Evolutionary conservation across 2,113 vertebrate species (phyloP).

Genomic region (Phyllostomus discolor): DNA sequence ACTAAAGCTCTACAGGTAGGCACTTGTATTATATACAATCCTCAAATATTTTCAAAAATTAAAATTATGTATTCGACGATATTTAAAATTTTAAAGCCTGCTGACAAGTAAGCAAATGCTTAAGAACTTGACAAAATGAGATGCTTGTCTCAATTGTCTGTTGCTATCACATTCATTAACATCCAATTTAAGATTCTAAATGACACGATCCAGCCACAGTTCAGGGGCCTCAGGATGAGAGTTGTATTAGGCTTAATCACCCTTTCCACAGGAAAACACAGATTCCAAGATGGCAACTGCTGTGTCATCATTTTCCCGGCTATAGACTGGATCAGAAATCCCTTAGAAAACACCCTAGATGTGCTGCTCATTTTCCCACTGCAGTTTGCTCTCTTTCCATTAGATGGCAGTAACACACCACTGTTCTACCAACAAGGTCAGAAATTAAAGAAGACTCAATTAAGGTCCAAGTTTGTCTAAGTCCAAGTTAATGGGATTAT

Average conservation of each 20-base stretch:
- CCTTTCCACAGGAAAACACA: background rate
- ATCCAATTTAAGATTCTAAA: background rate
- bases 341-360: background rate
- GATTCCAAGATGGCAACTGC: slow-evolving; percentile 17
- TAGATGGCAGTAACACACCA: slow-evolving; percentile 52
- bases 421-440: background rate
- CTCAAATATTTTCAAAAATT: background rate
- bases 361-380: background rate
- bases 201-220: background rate
- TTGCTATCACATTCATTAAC: background rate
- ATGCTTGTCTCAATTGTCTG: background rate
- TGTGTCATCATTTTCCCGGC: background rate
- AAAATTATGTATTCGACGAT: background rate
- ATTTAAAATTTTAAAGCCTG: background rate
- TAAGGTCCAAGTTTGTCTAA: background rate
- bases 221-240: background rate
- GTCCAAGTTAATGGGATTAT: background rate
- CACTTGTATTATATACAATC: background rate
- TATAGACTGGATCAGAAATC: background rate
- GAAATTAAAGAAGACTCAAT: background rate
- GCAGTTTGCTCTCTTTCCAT: background rate
- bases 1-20: background rate
- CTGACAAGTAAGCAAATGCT: background rate
- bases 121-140: background rate
- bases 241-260: background rate